A percentile compares a stretch with the other conserved stretches of the same genome.
Evolutionary conservation across 2,888 invertebrate species (phyloP).

Genomic region (Germaria angustata): DNA sequence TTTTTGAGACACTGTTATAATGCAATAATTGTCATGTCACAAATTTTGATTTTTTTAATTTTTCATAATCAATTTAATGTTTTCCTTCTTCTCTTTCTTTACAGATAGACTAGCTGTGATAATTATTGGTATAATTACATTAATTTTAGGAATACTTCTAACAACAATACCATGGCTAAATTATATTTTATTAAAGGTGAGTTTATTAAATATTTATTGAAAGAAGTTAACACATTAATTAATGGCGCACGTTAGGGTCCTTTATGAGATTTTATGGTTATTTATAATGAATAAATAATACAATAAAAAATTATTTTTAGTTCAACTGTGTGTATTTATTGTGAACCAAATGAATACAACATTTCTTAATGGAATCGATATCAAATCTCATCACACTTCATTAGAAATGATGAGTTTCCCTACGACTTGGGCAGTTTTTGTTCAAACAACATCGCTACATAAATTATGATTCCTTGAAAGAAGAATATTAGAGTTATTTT

Average conservation of each 20-base stretch:
- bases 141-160: constrained; percentile 89
- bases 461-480: no score
- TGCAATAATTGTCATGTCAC: no score
- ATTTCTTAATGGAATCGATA: no score
- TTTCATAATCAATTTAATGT: background rate
- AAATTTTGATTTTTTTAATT: background rate
- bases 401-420: no score
- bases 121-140: constrained; percentile 88
- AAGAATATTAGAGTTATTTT: no score
- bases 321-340: no score
- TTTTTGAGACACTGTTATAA: background rate
- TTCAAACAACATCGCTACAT: no score
- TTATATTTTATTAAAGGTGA: constrained; percentile 91
- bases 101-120: constrained; percentile 90
- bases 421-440: no score
- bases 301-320: no score
- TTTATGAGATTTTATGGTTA: background rate
- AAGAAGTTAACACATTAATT: background rate
- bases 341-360: no score
- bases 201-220: constrained; percentile 61
- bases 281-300: background rate
- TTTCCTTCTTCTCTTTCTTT: constrained; percentile 75
- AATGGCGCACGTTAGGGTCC: background rate
- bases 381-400: no score
- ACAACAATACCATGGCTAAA: constrained; percentile 94